Evolutionary conservation across 2,888 invertebrate species (phyloP).

Genomic region (Dyspetes luteomarginatus): DNA sequence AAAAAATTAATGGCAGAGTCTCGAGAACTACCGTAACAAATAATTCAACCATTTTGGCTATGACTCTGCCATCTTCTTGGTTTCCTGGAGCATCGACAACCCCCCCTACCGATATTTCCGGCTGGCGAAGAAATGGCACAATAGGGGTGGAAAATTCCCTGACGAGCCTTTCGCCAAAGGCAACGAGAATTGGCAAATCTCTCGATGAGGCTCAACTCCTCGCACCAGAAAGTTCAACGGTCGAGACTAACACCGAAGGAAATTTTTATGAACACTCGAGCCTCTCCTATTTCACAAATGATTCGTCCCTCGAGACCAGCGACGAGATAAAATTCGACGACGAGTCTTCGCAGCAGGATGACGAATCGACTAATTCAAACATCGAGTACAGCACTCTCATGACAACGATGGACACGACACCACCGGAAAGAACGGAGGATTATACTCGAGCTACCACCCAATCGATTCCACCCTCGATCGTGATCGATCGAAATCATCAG

Average conservation of each 20-base stretch:
- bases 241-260: conserved; percentile 36
- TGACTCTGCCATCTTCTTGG: conserved; percentile 71
- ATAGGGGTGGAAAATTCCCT: too few species aligned
- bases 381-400: conserved; percentile 79
- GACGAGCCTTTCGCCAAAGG: too few species aligned
- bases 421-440: conserved; percentile 85
- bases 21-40: conserved; percentile 66
- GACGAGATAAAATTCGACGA: conserved; percentile 83
- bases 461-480: conserved; percentile 66
- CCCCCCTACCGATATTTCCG: too few species aligned
- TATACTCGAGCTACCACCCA: conserved; percentile 84
- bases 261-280: conserved; percentile 16
- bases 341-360: conserved; percentile 77
- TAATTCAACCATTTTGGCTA: conserved; percentile 48
- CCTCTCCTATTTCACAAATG: conserved; percentile 24
- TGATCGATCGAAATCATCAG: conserved; percentile 70
- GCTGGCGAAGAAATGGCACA: too few species aligned
- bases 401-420: conserved; percentile 85
- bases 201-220: conserved; percentile 2
- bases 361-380: conserved; percentile 81
- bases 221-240: background rate
- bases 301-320: conserved; percentile 84
- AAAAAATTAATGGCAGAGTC: conserved; percentile 68
- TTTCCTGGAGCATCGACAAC: conserved; percentile 68
- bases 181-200: conserved; percentile 34